phyloP scores from a whole-genome alignment of 30 jellyfish, hydroid and myxozoan species.

The Aurelia sp. region DNA sequence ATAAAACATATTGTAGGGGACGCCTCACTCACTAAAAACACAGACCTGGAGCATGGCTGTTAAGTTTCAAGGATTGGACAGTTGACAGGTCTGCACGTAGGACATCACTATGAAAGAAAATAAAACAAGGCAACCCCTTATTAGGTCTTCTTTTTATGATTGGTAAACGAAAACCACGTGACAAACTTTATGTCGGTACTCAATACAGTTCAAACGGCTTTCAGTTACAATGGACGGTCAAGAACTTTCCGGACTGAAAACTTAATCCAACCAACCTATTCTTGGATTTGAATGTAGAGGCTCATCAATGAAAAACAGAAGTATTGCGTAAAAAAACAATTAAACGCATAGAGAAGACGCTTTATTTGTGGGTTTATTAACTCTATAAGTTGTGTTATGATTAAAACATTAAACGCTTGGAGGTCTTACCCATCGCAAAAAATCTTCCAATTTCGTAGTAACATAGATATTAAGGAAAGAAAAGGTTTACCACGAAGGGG shows the following conservation, averaged over 20 bases:
- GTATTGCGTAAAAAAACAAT: slow-evolving; percentile 24
- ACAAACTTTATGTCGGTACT: slow-evolving; percentile 21
- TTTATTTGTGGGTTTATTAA: slow-evolving; percentile 46
- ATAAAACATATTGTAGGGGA: too few relatives aligned
- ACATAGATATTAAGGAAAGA: neutral
- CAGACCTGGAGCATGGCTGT: too few relatives aligned
- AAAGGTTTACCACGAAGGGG: too few relatives aligned
- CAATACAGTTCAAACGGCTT: slow-evolving; percentile 45
- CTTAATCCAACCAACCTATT: slow-evolving; percentile 43
- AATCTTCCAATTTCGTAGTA: neutral
- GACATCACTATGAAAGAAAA: too few relatives aligned
- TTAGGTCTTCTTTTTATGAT: neutral
- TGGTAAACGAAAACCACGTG: slow-evolving; percentile 30
- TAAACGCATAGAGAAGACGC: slow-evolving; percentile 14
- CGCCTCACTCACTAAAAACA: too few relatives aligned
- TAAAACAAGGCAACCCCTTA: too few relatives aligned
- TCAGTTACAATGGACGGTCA: slow-evolving; percentile 37
- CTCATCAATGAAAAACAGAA: slow-evolving; percentile 56
- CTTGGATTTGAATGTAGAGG: slow-evolving; percentile 48
- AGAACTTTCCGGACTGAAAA: slow-evolving; percentile 58
- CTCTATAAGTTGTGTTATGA: slow-evolving; percentile 35
- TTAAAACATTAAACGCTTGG: slow-evolving; percentile 12
- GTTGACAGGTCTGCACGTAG: too few relatives aligned
- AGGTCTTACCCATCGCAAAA: neutral
- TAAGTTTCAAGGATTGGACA: too few relatives aligned